Evolutionary conservation across 2,888 invertebrate species (phyloP).

Genomic region (Diaphora mendica): DNA sequence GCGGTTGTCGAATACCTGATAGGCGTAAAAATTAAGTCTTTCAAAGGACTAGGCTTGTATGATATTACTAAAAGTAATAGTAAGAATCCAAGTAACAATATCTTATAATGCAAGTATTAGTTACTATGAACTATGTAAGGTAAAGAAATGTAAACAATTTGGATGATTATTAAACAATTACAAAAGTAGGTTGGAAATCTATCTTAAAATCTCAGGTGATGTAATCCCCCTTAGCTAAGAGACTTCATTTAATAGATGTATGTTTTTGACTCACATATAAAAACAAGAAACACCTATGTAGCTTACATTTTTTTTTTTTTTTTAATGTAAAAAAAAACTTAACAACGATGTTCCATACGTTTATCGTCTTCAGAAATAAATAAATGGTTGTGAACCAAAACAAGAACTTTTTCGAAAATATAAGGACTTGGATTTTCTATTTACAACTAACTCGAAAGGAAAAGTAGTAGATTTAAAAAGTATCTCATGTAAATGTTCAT

Average conservation of each 20-base stretch:
- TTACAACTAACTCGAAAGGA: neutral
- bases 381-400: no score
- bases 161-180: neutral
- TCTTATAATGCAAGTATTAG: neutral
- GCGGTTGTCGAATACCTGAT: slow-evolving; percentile 93
- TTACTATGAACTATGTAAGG: neutral
- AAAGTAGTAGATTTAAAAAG: neutral
- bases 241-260: no score
- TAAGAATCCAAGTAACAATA: neutral
- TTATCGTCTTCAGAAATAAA: no score
- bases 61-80: neutral
- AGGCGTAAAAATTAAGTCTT: neutral
- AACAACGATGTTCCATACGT: no score
- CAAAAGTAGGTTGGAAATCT: no score
- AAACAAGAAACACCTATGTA: neutral
- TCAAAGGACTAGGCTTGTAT: neutral
- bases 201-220: no score
- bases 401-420: neutral
- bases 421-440: neutral
- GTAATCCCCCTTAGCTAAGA: no score
- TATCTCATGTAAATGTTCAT: no score
- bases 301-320: no score
- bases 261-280: no score
- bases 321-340: no score
- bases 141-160: no score